Conservation (phyloP, 2,113 vertebrate species). For the Rhea americana region DNA sequence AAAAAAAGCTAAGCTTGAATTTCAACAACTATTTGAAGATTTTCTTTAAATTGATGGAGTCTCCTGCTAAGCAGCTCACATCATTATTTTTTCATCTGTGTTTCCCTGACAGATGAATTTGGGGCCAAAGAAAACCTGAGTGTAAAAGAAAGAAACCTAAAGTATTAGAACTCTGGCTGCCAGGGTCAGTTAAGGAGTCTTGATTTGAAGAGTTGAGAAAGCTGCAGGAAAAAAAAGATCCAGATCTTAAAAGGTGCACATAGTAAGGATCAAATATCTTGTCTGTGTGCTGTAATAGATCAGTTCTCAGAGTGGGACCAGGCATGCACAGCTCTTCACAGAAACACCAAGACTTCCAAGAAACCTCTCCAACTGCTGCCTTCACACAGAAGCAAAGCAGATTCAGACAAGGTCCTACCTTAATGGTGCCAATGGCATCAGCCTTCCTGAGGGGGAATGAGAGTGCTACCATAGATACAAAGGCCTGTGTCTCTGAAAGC, state of each 20-base stretch:
- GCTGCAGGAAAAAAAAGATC: neutral
- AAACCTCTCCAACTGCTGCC: neutral
- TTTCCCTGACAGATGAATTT: constrained; percentile 30
- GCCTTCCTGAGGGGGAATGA: neutral
- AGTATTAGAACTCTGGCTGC: neutral
- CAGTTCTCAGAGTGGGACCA: neutral
- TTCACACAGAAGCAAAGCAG: neutral
- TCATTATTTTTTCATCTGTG: constrained; percentile 8
- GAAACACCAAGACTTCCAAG: neutral
- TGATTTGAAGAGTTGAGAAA: constrained; percentile 19
- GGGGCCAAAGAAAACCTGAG: constrained; percentile 19
- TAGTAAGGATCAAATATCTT: neutral
- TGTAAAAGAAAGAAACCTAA: neutral
- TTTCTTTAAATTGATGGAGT: constrained; percentile 52
- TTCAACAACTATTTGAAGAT: constrained; percentile 45
- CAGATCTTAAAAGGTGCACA: neutral
- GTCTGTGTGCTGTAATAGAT: neutral
- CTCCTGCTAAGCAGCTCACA: constrained; percentile 33
- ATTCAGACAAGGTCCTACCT: neutral
- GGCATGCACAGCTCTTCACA: neutral
- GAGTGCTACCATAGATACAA: neutral
- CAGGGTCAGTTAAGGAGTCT: constrained; percentile 6
- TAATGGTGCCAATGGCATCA: neutral
- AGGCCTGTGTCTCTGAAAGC: neutral
- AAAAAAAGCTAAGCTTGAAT: constrained; percentile 50